Evolutionary conservation across 2,797 vertebrate species (phyloP).

Genomic region (Vultur gryphus): DNA sequence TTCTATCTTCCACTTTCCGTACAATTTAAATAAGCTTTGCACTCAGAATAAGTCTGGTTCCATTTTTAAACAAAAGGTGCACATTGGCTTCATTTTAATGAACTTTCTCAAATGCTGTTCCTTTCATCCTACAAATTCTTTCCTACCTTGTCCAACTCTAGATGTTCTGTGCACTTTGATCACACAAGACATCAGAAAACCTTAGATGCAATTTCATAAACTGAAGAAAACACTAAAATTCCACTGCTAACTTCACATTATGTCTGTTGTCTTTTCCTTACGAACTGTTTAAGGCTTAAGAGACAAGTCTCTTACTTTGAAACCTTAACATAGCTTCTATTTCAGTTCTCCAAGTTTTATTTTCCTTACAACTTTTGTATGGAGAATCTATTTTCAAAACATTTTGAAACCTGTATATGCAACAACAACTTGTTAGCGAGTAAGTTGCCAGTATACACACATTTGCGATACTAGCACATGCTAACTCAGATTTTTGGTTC

Average conservation of each 20-base stretch:
- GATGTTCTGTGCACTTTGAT: slow-evolving; percentile 51
- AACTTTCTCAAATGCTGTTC: slow-evolving; percentile 24
- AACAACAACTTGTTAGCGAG: not conserved
- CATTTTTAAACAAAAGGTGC: not conserved
- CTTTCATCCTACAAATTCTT: slow-evolving; percentile 55
- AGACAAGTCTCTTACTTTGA: not conserved
- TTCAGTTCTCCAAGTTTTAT: not conserved
- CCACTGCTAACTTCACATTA: not conserved
- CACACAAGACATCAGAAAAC: slow-evolving; percentile 21
- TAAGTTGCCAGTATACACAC: not conserved
- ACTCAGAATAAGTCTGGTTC: not conserved
- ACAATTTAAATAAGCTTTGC: not conserved
- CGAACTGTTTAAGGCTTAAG: not conserved
- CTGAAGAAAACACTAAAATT: not conserved
- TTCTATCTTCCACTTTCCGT: not conserved
- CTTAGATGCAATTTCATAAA: not conserved
- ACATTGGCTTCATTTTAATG: not conserved
- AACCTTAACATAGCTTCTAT: not conserved
- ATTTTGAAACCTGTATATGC: not conserved
- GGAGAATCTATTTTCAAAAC: not conserved
- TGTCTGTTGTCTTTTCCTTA: not conserved
- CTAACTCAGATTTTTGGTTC: not conserved
- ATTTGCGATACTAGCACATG: not conserved
- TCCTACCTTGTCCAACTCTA: slow-evolving; percentile 35
- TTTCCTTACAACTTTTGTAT: not conserved